These are phyloP conservation scores for Melitaea cinxia DNA, from an alignment of 1,140 invertebrate genomes.

Conservation along the genomic window DNA sequence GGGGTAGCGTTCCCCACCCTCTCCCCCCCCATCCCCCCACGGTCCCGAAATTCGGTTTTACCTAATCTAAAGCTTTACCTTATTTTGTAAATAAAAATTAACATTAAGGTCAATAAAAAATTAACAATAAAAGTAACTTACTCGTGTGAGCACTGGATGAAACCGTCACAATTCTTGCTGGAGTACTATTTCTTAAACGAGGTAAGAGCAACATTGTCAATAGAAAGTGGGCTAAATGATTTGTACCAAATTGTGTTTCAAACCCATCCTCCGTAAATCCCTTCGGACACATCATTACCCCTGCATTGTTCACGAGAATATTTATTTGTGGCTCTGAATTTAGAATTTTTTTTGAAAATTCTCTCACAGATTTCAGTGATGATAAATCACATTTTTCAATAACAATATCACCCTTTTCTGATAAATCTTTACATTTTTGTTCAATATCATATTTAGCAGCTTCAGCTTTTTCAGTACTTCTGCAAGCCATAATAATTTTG, in stretches of 20 bases:
- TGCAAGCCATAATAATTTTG: conserved; percentile 90
- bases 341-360: conserved; percentile 85
- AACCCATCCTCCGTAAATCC: conserved; percentile 89
- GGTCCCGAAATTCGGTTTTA: too few species aligned
- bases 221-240: conserved; percentile 93
- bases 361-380: conserved; percentile 87
- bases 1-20: too few species aligned
- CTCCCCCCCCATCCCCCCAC: too few species aligned
- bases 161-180: conserved; percentile 83
- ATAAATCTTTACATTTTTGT: conserved; percentile 64
- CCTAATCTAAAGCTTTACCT: neutral
- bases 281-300: conserved; percentile 87
- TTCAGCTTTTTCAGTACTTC: conserved; percentile 81
- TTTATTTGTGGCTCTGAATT: conserved; percentile 84
- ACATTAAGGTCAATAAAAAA: neutral
- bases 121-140: conserved; percentile 42
- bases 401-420: conserved; percentile 82
- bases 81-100: conserved; percentile 9
- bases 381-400: conserved; percentile 86
- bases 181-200: conserved; percentile 83
- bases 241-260: conserved; percentile 91
- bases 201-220: conserved; percentile 90
- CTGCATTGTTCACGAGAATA: conserved; percentile 92
- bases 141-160: conserved; percentile 80
- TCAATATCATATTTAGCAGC: conserved; percentile 78